These are phyloP conservation scores for Hedya salicella DNA, from an alignment of 2,888 invertebrate genomes.

Conservation along the genomic window DNA sequence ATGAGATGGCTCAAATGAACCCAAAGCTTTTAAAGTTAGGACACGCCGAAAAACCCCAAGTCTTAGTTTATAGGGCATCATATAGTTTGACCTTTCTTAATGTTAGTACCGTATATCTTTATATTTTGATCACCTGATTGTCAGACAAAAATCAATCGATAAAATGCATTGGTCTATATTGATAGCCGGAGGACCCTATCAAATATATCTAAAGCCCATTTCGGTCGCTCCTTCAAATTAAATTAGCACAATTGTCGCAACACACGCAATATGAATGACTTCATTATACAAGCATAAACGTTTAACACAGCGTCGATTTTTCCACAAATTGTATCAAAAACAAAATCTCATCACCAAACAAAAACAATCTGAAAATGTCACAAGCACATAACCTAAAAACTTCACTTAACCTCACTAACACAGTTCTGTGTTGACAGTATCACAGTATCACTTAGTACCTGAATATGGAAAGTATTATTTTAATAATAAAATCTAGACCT, in stretches of 20 bases:
- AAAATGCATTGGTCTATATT: not conserved
- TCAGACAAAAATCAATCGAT: slow-evolving; percentile 12
- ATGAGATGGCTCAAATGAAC: too few relatives aligned
- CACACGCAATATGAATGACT: not conserved
- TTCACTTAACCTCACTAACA: slow-evolving; percentile 10
- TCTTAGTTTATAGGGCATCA: too few relatives aligned
- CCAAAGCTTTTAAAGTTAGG: too few relatives aligned
- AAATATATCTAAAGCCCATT: slow-evolving; percentile 22
- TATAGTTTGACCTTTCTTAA: not conserved
- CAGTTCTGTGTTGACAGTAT: not conserved
- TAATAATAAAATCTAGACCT: slow-evolving; percentile 52
- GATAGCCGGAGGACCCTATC: slow-evolving; percentile 1
- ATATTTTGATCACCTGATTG: not conserved
- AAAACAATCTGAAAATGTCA: slow-evolving; percentile 25
- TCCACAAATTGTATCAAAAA: not conserved
- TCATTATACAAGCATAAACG: slow-evolving; percentile 8
- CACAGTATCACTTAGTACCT: slow-evolving; percentile 4
- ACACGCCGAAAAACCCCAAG: too few relatives aligned
- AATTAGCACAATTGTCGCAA: slow-evolving; percentile 54
- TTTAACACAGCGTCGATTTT: not conserved
- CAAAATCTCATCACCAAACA: not conserved
- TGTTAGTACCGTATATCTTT: slow-evolving; percentile 23
- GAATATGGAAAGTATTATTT: slow-evolving; percentile 22
- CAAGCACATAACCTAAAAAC: slow-evolving; percentile 31
- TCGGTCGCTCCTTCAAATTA: slow-evolving; percentile 55